Evolutionary conservation across 2,113 vertebrate species (phyloP).

Genomic region (Callorhinus ursinus): DNA sequence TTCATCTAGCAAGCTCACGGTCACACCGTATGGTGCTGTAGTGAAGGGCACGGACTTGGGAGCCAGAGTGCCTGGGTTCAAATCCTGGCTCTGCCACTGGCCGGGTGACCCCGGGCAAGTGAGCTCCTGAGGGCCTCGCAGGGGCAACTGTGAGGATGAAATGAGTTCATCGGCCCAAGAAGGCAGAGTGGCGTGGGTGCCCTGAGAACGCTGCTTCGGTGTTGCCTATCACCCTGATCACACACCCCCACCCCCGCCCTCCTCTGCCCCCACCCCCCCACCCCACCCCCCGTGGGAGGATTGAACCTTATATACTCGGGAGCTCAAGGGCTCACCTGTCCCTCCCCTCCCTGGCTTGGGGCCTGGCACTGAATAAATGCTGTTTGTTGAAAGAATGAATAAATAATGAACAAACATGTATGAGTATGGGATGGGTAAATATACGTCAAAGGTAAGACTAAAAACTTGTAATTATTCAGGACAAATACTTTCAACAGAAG

Average conservation of each 20-base stretch:
- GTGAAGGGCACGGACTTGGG: neutral
- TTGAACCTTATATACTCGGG: neutral
- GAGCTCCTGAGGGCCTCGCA: neutral
- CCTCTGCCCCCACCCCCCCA: neutral
- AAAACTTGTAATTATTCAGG: neutral
- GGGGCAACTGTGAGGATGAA: too few species aligned
- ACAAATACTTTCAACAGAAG: constrained; percentile 20
- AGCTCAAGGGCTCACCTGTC: neutral
- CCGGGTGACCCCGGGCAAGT: neutral
- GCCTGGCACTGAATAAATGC: neutral
- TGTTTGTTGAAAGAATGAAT: neutral
- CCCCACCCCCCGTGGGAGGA: too few species aligned
- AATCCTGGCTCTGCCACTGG: neutral
- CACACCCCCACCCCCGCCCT: too few species aligned
- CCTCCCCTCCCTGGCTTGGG: neutral
- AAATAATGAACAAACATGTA: neutral
- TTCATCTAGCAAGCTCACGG: neutral
- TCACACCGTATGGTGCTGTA: rapidly evolving
- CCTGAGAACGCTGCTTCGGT: neutral
- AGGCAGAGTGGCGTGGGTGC: rapidly evolving
- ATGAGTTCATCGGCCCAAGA: neutral
- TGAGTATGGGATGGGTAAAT: neutral
- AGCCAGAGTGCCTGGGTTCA: neutral
- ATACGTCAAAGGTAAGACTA: constrained; percentile 16
- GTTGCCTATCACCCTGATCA: too few species aligned